phyloP scores from a whole-genome alignment of 2,888 invertebrate species.

The Lasioglossum morio region DNA sequence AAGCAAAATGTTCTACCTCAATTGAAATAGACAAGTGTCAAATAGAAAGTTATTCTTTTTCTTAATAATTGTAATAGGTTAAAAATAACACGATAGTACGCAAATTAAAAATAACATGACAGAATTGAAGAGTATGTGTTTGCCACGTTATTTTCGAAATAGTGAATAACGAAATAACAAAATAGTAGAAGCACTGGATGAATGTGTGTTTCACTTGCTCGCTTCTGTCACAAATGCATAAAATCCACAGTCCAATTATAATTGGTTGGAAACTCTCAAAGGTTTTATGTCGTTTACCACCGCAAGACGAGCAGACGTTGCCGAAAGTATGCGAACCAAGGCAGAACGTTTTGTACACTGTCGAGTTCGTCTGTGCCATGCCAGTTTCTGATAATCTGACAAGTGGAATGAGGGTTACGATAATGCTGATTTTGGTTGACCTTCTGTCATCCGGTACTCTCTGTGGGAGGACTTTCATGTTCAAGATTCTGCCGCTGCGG shows the following conservation, averaged over 20 bases:
- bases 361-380: constrained; percentile 37
- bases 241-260: not conserved
- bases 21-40: not conserved
- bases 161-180: not conserved
- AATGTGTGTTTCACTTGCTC: not conserved
- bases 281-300: not conserved
- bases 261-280: not conserved
- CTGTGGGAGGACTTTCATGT: constrained; percentile 40
- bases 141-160: not conserved
- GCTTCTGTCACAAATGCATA: not conserved
- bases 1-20: not conserved
- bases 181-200: not conserved
- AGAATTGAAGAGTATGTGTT: not conserved
- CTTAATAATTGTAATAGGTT: not conserved
- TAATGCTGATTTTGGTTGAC: constrained; percentile 68
- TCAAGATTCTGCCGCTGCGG: constrained; percentile 59
- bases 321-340: constrained; percentile 3
- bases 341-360: constrained; percentile 56
- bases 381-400: constrained; percentile 57
- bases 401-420: constrained; percentile 65
- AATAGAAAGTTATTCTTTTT: not conserved
- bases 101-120: not conserved
- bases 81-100: not conserved
- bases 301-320: not conserved
- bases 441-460: constrained; percentile 59